Percentiles rank a stretch among this genome's conserved stretches.
phyloP scores from a whole-genome alignment of 2,888 invertebrate genomes.

The Drosophila flavopinicola region DNA sequence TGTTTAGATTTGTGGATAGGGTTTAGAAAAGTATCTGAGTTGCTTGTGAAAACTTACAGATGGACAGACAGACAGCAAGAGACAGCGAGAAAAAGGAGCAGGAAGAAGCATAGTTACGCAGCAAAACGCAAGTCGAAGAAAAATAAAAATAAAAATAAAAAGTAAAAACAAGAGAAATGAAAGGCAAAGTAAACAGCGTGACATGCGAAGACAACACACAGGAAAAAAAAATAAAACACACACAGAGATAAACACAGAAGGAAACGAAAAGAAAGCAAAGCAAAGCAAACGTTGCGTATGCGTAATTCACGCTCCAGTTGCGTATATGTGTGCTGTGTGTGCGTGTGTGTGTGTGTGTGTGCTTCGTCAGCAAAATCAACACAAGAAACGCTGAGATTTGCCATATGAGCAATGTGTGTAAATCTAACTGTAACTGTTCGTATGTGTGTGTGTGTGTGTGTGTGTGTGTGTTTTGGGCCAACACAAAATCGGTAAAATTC shows the following conservation, averaged over 20 bases:
- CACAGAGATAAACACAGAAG: slow-evolving; percentile 33
- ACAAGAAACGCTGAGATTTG: slow-evolving; percentile 46
- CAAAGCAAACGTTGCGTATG: slow-evolving; percentile 74
- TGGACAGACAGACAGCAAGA: slow-evolving; percentile 13
- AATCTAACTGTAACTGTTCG: slow-evolving; percentile 18
- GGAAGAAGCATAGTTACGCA: slow-evolving; percentile 57
- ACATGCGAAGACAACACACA: slow-evolving; percentile 66
- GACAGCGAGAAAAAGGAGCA: slow-evolving; percentile 30
- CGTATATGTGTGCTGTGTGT: slow-evolving; percentile 52
- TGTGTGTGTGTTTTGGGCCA: slow-evolving; percentile 19
- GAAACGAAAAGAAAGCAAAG: slow-evolving; percentile 49
- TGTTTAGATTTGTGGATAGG: slow-evolving; percentile 22
- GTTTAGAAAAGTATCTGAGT: slow-evolving; percentile 36
- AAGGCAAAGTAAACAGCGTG: slow-evolving; percentile 72
- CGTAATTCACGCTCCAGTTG: slow-evolving; percentile 79
- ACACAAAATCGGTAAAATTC: slow-evolving; percentile 53
- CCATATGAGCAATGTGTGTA: slow-evolving; percentile 31
- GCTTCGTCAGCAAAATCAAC: slow-evolving; percentile 63
- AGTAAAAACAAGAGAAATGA: slow-evolving; percentile 47
- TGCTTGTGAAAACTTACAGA: slow-evolving; percentile 34
- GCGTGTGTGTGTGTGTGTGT: slow-evolving; percentile 24
- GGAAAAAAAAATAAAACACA: slow-evolving; percentile 18
- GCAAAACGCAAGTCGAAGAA: slow-evolving; percentile 48
- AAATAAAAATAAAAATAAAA: slow-evolving; percentile 16
- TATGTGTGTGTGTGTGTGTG: slow-evolving; percentile 10